phyloP scores from a whole-genome alignment of 2,888 invertebrate genomes.

The Macaria liturata region DNA sequence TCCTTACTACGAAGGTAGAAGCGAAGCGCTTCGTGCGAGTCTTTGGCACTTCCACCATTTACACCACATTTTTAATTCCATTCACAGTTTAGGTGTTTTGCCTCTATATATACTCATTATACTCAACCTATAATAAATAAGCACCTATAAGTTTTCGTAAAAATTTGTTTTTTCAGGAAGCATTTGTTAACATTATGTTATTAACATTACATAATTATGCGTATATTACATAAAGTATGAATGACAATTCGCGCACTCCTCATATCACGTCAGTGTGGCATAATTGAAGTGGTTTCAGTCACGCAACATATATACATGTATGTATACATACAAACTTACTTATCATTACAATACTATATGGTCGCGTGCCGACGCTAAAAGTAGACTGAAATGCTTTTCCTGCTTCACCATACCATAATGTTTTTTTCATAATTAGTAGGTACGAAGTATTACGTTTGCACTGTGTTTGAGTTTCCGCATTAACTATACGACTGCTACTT shows the following conservation, averaged over 20 bases:
- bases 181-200: neutral
- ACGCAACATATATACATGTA: slow-evolving; percentile 1
- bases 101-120: too few relatives aligned
- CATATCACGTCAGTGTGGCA: slow-evolving; percentile 3
- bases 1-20: too few relatives aligned
- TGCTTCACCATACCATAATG: neutral
- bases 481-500: too few relatives aligned
- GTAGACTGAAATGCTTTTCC: neutral
- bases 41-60: too few relatives aligned
- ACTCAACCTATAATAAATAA: too few relatives aligned
- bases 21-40: too few relatives aligned
- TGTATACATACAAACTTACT: neutral
- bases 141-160: neutral
- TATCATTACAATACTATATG: neutral
- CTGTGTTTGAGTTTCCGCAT: too few relatives aligned
- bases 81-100: too few relatives aligned
- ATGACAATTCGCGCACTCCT: neutral
- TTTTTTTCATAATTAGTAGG: too few relatives aligned
- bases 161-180: neutral
- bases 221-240: neutral
- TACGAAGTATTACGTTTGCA: too few relatives aligned
- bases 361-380: slow-evolving; percentile 1
- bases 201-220: neutral
- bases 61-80: too few relatives aligned
- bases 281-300: slow-evolving; percentile 6